phyloP scores from a whole-genome alignment of 2,888 invertebrate genomes.

The Spialia ferax region DNA sequence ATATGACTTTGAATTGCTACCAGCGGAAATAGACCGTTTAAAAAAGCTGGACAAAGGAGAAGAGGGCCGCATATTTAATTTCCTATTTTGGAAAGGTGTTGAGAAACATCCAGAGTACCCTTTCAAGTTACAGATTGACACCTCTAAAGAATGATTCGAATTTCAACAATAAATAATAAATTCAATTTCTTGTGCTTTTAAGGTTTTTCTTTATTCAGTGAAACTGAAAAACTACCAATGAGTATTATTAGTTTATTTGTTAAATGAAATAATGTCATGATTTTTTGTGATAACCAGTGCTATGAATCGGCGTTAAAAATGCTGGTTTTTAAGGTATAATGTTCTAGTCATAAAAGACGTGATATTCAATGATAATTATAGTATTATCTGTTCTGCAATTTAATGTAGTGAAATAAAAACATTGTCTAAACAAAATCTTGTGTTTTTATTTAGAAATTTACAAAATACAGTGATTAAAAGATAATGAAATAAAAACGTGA shows the following conservation, averaged over 20 bases:
- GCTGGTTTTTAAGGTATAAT: conserved; percentile 26
- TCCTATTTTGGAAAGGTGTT: conserved; percentile 89
- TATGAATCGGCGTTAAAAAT: conserved; percentile 26
- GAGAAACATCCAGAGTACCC: conserved; percentile 91
- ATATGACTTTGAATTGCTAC: conserved; percentile 87
- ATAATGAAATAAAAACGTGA: not conserved
- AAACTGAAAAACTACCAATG: conserved; percentile 21
- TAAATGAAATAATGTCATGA: conserved; percentile 10
- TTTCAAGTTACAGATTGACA: conserved; percentile 65
- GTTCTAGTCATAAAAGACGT: conserved; percentile 31
- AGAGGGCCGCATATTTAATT: conserved; percentile 89
- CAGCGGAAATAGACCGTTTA: conserved; percentile 84
- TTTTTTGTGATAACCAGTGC: conserved; percentile 36
- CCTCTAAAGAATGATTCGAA: conserved; percentile 17
- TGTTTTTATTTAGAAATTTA: conserved; percentile 36
- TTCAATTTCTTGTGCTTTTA: conserved; percentile 20
- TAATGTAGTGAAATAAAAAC: conserved; percentile 26
- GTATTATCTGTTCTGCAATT: not conserved
- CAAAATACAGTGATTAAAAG: conserved; percentile 2
- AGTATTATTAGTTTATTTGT: conserved; percentile 21
- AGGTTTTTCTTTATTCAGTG: conserved; percentile 24
- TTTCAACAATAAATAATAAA: not conserved
- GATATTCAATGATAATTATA: conserved; percentile 30
- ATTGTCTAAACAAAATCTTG: conserved; percentile 8
- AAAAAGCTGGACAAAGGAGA: conserved; percentile 87